phyloP scores from a whole-genome alignment of 2,888 invertebrate species.

The Tetramorium bicarinatum region DNA sequence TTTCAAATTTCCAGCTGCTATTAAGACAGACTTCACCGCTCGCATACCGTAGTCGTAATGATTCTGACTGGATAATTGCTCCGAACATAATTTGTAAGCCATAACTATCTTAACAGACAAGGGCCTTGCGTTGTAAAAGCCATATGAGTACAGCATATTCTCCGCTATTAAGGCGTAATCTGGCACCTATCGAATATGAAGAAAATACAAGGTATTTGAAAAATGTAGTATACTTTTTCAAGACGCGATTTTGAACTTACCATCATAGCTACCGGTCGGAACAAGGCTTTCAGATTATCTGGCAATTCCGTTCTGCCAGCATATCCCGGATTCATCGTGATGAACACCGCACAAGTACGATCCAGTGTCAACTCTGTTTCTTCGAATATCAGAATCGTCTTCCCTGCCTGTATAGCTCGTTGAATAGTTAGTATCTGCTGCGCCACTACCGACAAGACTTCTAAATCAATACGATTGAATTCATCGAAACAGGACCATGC shows the following conservation, averaged over 20 bases:
- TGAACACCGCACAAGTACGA: slow-evolving; percentile 88
- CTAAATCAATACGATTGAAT: slow-evolving; percentile 89
- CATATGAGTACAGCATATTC: slow-evolving; percentile 89
- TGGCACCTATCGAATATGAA: slow-evolving; percentile 85
- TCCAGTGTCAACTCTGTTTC: slow-evolving; percentile 88
- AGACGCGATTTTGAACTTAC: slow-evolving; percentile 79
- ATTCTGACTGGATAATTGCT: slow-evolving; percentile 89
- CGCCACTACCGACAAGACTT: slow-evolving; percentile 89
- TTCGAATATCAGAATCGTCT: slow-evolving; percentile 87
- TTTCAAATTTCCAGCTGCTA: slow-evolving; percentile 90
- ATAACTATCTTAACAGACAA: slow-evolving; percentile 90
- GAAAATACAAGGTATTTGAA: not conserved
- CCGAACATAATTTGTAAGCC: slow-evolving; percentile 89
- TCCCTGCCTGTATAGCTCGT: slow-evolving; percentile 87
- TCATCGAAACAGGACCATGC: slow-evolving; percentile 90
- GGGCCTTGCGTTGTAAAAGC: slow-evolving; percentile 88
- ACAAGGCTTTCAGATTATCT: slow-evolving; percentile 89
- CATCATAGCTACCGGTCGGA: slow-evolving; percentile 90
- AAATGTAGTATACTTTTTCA: not conserved
- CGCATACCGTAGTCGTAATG: slow-evolving; percentile 91
- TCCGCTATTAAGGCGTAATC: slow-evolving; percentile 89
- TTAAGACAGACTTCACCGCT: slow-evolving; percentile 89
- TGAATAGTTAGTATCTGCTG: slow-evolving; percentile 89
- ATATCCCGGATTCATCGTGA: slow-evolving; percentile 89
- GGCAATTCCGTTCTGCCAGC: slow-evolving; percentile 89